Percentiles rank a stretch among this genome's conserved stretches.
Evolutionary conservation across 2,888 invertebrate genomes (phyloP).

Genomic region (Iselma pallidipennis): DNA sequence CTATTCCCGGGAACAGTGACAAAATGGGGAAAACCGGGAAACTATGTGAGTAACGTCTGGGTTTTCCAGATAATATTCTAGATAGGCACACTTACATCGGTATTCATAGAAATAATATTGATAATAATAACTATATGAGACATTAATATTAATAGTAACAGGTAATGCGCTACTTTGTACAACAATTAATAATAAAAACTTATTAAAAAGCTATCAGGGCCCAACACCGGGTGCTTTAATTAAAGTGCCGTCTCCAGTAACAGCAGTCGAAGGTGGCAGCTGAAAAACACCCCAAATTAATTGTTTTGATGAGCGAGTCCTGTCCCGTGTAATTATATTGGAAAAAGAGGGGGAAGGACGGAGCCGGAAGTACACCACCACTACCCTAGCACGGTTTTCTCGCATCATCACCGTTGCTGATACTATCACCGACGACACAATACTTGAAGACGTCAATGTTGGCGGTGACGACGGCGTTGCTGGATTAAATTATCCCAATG

Average conservation of each 20-base stretch:
- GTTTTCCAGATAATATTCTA: no score
- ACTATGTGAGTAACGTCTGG: neutral
- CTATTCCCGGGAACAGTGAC: neutral
- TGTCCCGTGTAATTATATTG: constrained; percentile 12
- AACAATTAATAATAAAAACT: constrained; percentile 10
- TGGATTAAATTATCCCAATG: constrained; percentile 18
- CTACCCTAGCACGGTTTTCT: neutral
- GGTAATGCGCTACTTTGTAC: neutral
- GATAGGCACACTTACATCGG: neutral
- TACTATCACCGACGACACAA: neutral
- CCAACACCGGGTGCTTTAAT: constrained; percentile 4
- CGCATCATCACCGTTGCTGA: neutral
- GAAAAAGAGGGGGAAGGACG: neutral
- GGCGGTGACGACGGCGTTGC: neutral
- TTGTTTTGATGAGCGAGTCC: constrained; percentile 9
- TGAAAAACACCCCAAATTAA: constrained; percentile 10
- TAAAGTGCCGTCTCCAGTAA: neutral
- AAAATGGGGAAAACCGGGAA: neutral
- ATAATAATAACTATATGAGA: no score
- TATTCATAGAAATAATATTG: no score
- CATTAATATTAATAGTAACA: no score
- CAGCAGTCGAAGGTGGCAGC: constrained; percentile 8
- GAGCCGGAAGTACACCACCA: neutral
- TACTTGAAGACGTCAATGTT: neutral
- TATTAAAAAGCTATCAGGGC: constrained; percentile 8